A percentile compares a stretch with the other conserved stretches of the same genome.
phyloP scores from a whole-genome alignment of 2,888 invertebrate species.

The Eupithecia vulgata region DNA sequence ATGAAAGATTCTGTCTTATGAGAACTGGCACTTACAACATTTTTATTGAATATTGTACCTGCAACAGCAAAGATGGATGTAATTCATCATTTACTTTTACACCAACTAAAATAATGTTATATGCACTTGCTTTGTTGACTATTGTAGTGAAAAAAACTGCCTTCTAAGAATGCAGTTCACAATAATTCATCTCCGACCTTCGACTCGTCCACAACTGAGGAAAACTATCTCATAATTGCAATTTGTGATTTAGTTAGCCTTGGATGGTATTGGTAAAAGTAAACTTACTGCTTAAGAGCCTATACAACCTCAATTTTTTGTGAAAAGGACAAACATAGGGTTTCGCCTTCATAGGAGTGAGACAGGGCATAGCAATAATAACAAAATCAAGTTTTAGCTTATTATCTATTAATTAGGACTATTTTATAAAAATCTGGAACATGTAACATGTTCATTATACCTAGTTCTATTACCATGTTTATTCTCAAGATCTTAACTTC shows the following conservation, averaged over 20 bases:
- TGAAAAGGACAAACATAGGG: no score
- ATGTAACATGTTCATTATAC: no score
- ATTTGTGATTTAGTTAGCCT: background rate
- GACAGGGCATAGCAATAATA: no score
- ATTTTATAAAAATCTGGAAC: no score
- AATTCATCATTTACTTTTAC: constrained; percentile 85
- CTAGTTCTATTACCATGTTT: no score
- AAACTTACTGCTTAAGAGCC: no score
- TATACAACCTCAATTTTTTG: no score
- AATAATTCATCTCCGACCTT: background rate
- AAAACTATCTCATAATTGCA: background rate
- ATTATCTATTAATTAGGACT: no score
- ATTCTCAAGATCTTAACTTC: no score
- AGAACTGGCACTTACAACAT: constrained; percentile 96
- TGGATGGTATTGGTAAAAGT: constrained; percentile 11
- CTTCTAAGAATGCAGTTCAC: background rate
- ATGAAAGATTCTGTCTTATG: constrained; percentile 95
- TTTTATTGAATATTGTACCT: constrained; percentile 96
- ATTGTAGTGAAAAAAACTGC: constrained; percentile 20
- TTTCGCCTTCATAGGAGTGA: no score
- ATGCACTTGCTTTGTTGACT: constrained; percentile 16
- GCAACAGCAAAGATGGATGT: constrained; percentile 96
- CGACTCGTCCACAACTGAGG: background rate
- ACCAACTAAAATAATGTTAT: constrained; percentile 54
- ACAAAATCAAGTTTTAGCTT: no score